A percentile compares a stretch with the other conserved stretches of the same genome.
Conservation (phyloP, 1,140 invertebrate genomes). For the Aphelinus atriplicis region DNA sequence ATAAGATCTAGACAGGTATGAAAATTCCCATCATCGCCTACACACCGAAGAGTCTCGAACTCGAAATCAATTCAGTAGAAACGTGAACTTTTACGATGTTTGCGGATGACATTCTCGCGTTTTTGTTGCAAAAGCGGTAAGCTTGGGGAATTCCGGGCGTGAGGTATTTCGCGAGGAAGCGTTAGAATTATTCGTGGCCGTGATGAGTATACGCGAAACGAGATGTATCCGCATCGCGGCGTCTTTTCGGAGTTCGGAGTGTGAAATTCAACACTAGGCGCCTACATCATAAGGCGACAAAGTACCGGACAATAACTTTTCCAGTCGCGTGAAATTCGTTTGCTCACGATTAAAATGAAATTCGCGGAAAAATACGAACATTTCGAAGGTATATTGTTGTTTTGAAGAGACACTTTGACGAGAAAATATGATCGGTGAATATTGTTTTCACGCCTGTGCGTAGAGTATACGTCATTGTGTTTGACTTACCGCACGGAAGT, state of each 20-base stretch:
- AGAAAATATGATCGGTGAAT: too few species aligned
- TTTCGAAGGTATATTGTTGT: too few species aligned
- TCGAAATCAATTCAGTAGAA: slow-evolving; percentile 17
- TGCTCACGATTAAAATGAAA: too few species aligned
- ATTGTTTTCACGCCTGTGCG: too few species aligned
- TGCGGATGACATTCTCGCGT: slow-evolving; percentile 20
- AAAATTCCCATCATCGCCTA: too few species aligned
- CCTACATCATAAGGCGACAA: neutral
- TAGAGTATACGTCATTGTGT: too few species aligned
- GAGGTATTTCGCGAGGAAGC: slow-evolving; percentile 31
- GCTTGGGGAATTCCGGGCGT: neutral
- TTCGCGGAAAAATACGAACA: too few species aligned
- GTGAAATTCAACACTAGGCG: slow-evolving; percentile 37
- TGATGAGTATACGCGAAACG: neutral
- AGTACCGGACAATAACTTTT: too few species aligned
- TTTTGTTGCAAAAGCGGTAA: neutral
- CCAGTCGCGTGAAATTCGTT: too few species aligned
- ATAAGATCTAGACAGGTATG: too few species aligned
- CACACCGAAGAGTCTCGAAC: neutral
- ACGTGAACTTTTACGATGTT: slow-evolving; percentile 25
- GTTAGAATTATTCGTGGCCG: slow-evolving; percentile 28
- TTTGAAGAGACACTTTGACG: too few species aligned
- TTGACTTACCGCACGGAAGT: too few species aligned
- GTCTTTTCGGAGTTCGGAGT: slow-evolving; percentile 14
- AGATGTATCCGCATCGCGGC: slow-evolving; percentile 1